Evolutionary conservation across 2,888 invertebrate genomes (phyloP), one percentile per base, ranked within the genome.

Genomic region (Eristalis arbustorum): DNA sequence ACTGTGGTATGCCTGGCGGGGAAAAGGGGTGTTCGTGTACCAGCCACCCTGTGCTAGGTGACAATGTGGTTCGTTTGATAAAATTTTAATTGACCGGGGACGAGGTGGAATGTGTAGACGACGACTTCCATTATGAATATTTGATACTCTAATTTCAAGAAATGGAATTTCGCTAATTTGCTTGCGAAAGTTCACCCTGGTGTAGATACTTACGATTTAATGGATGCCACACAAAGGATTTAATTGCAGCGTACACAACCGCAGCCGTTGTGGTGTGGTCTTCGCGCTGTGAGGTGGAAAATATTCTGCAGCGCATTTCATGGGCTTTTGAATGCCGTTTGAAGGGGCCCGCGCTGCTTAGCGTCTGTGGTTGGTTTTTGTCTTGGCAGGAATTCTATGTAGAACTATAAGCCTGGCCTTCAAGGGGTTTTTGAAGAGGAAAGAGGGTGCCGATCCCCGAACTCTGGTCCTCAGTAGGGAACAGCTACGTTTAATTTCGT

Each of bases 61-160:
- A n/a, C 18, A 6, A 23, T 28, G 34, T n/a, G 14, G 4, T 31
- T 31, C 11, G 31, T 63, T 64, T 42, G 74, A 80, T 80, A 49
- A 68, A 73, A 74, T 74, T 68, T 74, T 68, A 80, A 80, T 80
- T 62, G 40, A 49, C 49, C 37, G 2, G 10, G 37, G 49, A 2
- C n/a, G 42, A n/a, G 2, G 18, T 49, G 49, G 49, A 49, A 67
- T 49, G 18, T 14, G 56, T n/a, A n/a, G n/a, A n/a, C n/a, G n/a
- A n/a, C n/a, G 25, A 49, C 49, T 18, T 49, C 5, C 67, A 28
- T 49, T 49, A 49, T 67, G 49, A 28, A 49, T 49, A 49, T n/a
- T 49, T 67, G 49, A 67, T 49, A 28, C n/a, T 10, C 22, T 57
- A 57, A 68, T 68, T 68, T 22, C 34, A 57, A 57, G 34, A 57